A percentile compares a stretch with the other conserved stretches of the same genome.
Evolutionary conservation across 2,113 vertebrate genomes (phyloP).

Genomic region (Pardalotus punctatus): DNA sequence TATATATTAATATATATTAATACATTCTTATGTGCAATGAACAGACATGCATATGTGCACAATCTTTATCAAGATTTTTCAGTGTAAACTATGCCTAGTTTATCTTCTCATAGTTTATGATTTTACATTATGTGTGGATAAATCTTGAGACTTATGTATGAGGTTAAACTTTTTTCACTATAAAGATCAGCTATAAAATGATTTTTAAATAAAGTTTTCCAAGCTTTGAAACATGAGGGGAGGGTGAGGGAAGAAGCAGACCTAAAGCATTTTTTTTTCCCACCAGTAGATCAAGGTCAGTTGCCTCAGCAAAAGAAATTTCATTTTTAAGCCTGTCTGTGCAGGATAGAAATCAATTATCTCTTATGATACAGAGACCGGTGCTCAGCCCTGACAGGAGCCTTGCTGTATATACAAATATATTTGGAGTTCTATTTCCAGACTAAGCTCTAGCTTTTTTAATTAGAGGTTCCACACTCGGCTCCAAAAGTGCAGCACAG

Average conservation of each 20-base stretch:
- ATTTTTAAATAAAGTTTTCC: background rate
- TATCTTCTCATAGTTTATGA: background rate
- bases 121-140: background rate
- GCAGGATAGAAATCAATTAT: slow-evolving; percentile 40
- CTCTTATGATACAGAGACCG: background rate
- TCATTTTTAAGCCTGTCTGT: slow-evolving; percentile 49
- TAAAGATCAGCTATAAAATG: background rate
- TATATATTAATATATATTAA: background rate
- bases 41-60: background rate
- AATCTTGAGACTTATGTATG: background rate
- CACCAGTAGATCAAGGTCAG: slow-evolving; percentile 28
- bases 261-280: background rate
- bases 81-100: background rate
- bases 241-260: background rate
- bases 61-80: background rate
- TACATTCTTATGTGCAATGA: background rate
- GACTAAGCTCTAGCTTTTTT: background rate
- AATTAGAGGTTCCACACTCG: background rate
- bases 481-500: background rate
- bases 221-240: background rate
- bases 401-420: background rate
- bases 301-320: slow-evolving; percentile 28
- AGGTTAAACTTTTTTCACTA: background rate
- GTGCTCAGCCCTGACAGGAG: background rate
- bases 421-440: background rate